These are phyloP conservation scores for Silvanus unidentatus DNA, from an alignment of 2,888 invertebrate genomes.

Conservation along the genomic window DNA sequence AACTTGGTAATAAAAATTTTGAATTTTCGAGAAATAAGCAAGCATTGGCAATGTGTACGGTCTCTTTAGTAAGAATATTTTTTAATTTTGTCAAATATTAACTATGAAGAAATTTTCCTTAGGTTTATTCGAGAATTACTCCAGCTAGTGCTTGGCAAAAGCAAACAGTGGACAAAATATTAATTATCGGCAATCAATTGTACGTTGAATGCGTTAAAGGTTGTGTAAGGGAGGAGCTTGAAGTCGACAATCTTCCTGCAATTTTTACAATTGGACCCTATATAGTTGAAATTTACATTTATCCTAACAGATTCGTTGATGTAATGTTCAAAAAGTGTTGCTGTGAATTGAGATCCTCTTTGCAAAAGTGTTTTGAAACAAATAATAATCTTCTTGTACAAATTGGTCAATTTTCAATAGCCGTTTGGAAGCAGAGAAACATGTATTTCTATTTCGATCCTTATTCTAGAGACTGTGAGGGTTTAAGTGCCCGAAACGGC, in stretches of 20 bases:
- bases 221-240: constrained; percentile 49
- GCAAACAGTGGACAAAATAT: constrained; percentile 54
- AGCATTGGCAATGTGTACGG: constrained; percentile 54
- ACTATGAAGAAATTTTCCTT: constrained; percentile 4
- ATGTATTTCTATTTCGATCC: constrained; percentile 63
- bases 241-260: constrained; percentile 53
- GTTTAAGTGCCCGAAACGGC: constrained; percentile 47
- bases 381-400: constrained; percentile 50
- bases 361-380: constrained; percentile 52
- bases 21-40: constrained; percentile 55
- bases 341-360: constrained; percentile 47
- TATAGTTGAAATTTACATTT: constrained; percentile 54
- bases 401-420: constrained; percentile 55
- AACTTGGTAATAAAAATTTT: constrained; percentile 55
- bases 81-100: too few relatives aligned
- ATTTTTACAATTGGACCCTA: constrained; percentile 54
- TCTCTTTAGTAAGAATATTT: constrained; percentile 46
- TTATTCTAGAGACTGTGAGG: constrained; percentile 52
- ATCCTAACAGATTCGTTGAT: constrained; percentile 50
- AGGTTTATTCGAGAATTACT: constrained; percentile 59
- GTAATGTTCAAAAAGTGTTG: constrained; percentile 48
- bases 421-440: constrained; percentile 58
- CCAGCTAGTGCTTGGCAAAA: constrained; percentile 57
- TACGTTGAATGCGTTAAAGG: constrained; percentile 49
- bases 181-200: constrained; percentile 55